These are phyloP conservation scores for Callyntrura sp. DNA, from an alignment of 2,888 invertebrate genomes.

Conservation along the genomic window DNA sequence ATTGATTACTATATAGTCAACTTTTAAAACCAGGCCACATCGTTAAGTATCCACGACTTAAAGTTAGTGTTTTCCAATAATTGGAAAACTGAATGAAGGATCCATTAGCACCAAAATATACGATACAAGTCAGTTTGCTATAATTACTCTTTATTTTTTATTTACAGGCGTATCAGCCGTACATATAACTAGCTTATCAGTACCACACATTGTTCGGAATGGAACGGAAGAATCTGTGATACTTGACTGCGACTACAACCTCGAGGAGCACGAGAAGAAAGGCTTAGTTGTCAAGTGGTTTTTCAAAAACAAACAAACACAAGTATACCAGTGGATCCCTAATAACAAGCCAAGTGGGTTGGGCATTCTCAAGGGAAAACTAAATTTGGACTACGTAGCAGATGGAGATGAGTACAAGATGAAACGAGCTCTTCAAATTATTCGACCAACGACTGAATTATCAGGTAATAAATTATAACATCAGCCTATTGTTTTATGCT, in stretches of 20 bases:
- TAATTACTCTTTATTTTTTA: neutral
- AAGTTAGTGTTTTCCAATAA: no score
- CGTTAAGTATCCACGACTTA: no score
- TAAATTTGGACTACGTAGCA: slow-evolving; percentile 89
- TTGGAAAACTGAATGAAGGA: no score
- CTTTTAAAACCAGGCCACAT: no score
- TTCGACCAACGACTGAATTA: slow-evolving; percentile 87
- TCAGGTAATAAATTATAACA: slow-evolving; percentile 72
- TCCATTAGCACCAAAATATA: neutral
- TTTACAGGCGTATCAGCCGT: slow-evolving; percentile 87
- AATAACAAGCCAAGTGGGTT: slow-evolving; percentile 84
- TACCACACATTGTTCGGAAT: slow-evolving; percentile 88
- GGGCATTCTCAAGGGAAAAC: slow-evolving; percentile 87
- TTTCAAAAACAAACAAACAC: slow-evolving; percentile 88
- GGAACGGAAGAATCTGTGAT: slow-evolving; percentile 87
- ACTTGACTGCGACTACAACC: slow-evolving; percentile 91
- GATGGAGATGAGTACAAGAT: slow-evolving; percentile 90
- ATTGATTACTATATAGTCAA: no score
- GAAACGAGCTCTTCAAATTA: slow-evolving; percentile 90
- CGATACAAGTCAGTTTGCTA: no score
- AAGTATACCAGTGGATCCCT: slow-evolving; percentile 94
- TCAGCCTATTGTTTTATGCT: no score
- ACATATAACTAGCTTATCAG: slow-evolving; percentile 88
- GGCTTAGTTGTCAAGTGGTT: slow-evolving; percentile 92
- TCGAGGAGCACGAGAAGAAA: slow-evolving; percentile 86